Base-by-base conservation (phyloP, 2,888 invertebrate genomes). In the Fabriciana adippe region DNA sequence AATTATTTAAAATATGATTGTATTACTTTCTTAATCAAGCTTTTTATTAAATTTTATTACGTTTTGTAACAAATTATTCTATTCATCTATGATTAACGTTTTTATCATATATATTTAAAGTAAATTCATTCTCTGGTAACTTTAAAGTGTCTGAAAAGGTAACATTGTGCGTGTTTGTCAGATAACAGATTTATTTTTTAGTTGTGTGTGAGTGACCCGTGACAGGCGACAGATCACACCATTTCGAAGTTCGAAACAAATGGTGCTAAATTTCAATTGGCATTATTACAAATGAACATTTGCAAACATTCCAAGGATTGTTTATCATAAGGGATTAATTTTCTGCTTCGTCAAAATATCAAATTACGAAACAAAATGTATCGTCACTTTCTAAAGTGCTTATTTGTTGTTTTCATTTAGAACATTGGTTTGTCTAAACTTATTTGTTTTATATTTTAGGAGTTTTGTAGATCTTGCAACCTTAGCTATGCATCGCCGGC, bases 381-480 rank as follows among this genome's bases (percentile, higher is more conserved):
- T 54, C 31, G 31, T n/a, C 15, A 41, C 21, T 59, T 60, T 54
- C 31, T 47, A 51, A 66, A 2, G 45, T 45, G 2, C 16, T 51
- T 18, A 18, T 15, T 54, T 60, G 16, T 47, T 47, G 16, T 21
- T 8, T 45, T n/a, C 21, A 15, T 5, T 31, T 45, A 35, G 15
- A 47, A 41, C 18, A 45, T 47, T 26, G 14, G 6, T 48, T 31
- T 47, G 3, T 18, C 16, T 64, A 16, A 35, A 55, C 54, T 47
- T 60, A 53, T 45, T 21, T 11, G 70, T 66, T 53, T 74, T 68
- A 45, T 55, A 48, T 79, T 86, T 70, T 72, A 92, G 92, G 92
- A 92, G 92, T 81, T 90, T 85, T 71, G 79, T 91, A 54, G 88
- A 90, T 68, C 80, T 92, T 6, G 89, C 88, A 18, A 88, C 88